Evolutionary conservation across 1,140 invertebrate species (phyloP), one percentile per base, ranked within the genome.

Genomic region (Meloidogyne floridensis): DNA sequence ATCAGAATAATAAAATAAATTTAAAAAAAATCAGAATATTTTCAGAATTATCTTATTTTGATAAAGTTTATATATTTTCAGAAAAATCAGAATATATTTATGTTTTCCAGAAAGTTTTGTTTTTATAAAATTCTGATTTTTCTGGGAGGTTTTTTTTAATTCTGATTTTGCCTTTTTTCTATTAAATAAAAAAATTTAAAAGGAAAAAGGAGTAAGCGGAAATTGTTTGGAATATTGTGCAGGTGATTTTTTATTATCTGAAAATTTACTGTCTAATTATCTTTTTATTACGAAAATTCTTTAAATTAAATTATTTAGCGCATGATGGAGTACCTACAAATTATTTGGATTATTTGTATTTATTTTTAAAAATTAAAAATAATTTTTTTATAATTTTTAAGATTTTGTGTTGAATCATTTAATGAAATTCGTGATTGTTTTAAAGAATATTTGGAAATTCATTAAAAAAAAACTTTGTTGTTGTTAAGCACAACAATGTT

Each of bases 301-400:
- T 32, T 32, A 32, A 32, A 32, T 32, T 32, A 32, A 32, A 32
- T 32, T 32, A 32, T 32, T 32, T 32, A 32, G 88, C 88, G 20
- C 89, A 90, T 18, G 87, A 89, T 77, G 88, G 88, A 75, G 88
- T 90, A 15, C 88, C 88, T 11, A 83, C 86, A 56, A 90, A 89
- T 81, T 89, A 89, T 76, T 65, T 89, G 32, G 83, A 90, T 83
- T 89, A 89, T 78, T 80, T 88, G 77, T 79, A 51, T 32, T 42
- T 43, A 43, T 75, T 43, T 75, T 32, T 20, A 53, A 13, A n/a
- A 43, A n/a, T 56, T 79, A 43, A 51, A 18, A 72, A 73, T 73
- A 42, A 54, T 72, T 32, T 13, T 47, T 7, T 72, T 54, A n/a
- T 56, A 1, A 32, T 15, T 79, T 72, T 84, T 43, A 15, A 72